Conservation (phyloP, 2,113 vertebrate species). For the Maccullochella peelii region DNA sequence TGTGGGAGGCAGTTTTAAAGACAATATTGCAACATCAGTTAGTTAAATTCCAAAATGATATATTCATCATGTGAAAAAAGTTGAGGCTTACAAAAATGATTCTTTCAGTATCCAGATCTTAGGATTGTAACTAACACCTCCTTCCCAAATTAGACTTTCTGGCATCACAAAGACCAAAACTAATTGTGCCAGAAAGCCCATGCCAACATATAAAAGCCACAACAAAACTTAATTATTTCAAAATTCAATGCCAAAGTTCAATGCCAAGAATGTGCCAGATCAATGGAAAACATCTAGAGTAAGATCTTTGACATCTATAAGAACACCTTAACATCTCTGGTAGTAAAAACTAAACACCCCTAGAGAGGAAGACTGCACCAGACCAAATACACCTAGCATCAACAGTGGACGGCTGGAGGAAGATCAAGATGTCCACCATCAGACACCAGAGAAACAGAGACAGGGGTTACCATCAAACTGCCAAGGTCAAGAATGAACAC, state of each 20-base stretch:
- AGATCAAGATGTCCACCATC: neutral
- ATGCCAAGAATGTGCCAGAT: neutral
- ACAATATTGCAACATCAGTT: slow-evolving; percentile 19
- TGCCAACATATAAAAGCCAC: neutral
- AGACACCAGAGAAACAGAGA: neutral
- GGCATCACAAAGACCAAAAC: neutral
- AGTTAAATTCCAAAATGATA: neutral
- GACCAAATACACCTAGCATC: neutral
- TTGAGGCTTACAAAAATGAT: neutral
- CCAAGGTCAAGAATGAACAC: neutral
- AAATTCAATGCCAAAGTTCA: too few species aligned
- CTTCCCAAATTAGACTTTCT: neutral
- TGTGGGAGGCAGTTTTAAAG: slow-evolving; percentile 10
- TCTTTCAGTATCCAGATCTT: neutral
- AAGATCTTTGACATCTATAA: too few species aligned
- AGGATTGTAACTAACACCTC: neutral
- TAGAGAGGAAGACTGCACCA: neutral
- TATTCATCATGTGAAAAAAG: neutral
- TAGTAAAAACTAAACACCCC: neutral
- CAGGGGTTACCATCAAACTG: neutral
- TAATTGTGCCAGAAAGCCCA: neutral
- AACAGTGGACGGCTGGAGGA: neutral
- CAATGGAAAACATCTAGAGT: neutral
- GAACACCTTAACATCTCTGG: neutral
- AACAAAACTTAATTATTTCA: too few species aligned